Percentiles rank a stretch among this genome's conserved stretches.
Evolutionary conservation across 2,113 vertebrate species (phyloP).

Genomic region (Onychostruthus taczanowskii): DNA sequence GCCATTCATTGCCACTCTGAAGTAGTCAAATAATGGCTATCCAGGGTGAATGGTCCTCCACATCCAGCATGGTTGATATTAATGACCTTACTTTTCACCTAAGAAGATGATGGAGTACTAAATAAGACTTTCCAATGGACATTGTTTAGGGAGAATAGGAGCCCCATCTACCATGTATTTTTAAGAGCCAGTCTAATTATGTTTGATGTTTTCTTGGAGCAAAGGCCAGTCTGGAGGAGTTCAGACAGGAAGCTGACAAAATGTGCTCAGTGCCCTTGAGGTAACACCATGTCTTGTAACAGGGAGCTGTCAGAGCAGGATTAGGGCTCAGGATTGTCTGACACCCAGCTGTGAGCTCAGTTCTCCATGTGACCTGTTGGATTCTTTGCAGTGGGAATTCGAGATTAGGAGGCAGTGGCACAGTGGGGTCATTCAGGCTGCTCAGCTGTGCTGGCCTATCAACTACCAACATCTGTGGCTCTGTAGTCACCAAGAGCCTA

Average conservation of each 20-base stretch:
- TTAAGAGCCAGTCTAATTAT: not conserved
- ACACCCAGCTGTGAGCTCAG: slow-evolving; percentile 24
- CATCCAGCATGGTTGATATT: fast-evolving
- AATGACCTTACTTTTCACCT: not conserved
- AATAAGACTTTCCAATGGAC: not conserved
- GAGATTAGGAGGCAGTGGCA: not conserved
- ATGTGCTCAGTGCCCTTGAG: not conserved
- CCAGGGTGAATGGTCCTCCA: not conserved
- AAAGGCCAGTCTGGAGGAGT: not conserved
- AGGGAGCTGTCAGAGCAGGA: not conserved
- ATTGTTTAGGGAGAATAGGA: not conserved
- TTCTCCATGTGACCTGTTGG: not conserved
- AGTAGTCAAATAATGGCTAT: not conserved
- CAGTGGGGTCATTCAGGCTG: not conserved
- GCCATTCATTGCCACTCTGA: not conserved
- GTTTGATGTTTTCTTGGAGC: not conserved
- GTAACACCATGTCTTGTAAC: not conserved
- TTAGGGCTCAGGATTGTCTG: not conserved
- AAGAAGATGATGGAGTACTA: not conserved
- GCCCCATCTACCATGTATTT: not conserved
- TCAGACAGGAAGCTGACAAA: not conserved
- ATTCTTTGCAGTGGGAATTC: not conserved
- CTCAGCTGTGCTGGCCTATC: slow-evolving; percentile 22
- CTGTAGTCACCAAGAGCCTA: not conserved
- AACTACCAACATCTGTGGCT: not conserved